phyloP scores from a whole-genome alignment of 2,113 vertebrate genomes.

The Saccopteryx bilineata region DNA sequence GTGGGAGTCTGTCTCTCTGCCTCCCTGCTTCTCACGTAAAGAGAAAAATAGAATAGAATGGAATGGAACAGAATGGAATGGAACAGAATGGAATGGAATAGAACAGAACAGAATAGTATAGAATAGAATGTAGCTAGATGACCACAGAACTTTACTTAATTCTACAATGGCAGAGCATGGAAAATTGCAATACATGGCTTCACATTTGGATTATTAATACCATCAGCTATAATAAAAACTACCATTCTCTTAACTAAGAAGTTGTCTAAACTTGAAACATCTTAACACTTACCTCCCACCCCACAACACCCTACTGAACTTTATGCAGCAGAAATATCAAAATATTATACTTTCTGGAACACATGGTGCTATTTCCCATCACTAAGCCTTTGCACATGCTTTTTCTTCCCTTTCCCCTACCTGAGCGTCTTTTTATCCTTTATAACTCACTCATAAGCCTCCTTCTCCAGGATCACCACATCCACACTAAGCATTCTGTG shows the following conservation, averaged over 20 bases:
- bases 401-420: not conserved
- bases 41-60: too few species aligned
- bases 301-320: not conserved
- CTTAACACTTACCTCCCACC: not conserved
- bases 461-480: not conserved
- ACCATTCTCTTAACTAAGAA: conserved; percentile 33
- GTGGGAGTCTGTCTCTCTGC: too few species aligned
- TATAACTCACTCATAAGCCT: conserved; percentile 16
- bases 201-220: conserved; percentile 12
- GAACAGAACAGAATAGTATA: too few species aligned
- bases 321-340: conserved; percentile 12
- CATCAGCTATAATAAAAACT: not conserved
- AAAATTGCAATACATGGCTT: not conserved
- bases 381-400: not conserved
- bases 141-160: conserved; percentile 35
- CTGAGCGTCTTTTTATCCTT: not conserved
- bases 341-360: not conserved
- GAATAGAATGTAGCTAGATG: not conserved
- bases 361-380: not conserved
- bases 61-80: too few species aligned
- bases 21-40: too few species aligned
- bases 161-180: not conserved
- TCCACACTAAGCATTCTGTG: not conserved
- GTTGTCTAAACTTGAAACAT: not conserved
- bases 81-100: too few species aligned